Percentiles rank a stretch among this genome's conserved stretches.
phyloP scores from a whole-genome alignment of 2,113 vertebrate species.

The Coreoperca whiteheadi region DNA sequence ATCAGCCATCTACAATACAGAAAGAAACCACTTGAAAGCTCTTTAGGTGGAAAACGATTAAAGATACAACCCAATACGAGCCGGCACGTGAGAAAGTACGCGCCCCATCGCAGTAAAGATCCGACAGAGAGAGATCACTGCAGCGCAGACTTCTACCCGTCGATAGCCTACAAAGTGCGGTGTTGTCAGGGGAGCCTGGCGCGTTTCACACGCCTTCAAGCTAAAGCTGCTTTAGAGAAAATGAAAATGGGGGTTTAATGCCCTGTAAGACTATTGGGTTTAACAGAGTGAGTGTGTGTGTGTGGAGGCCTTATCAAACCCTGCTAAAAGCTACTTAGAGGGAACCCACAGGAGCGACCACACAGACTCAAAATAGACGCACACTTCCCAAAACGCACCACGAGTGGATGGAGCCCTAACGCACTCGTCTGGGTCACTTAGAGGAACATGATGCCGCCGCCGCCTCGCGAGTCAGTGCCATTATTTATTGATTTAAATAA shows the following conservation, averaged over 20 bases:
- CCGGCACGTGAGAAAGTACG: background rate
- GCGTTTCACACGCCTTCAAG: constrained; percentile 43
- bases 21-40: constrained; percentile 14
- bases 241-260: constrained; percentile 63
- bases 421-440: fast-evolving
- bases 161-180: constrained; percentile 38
- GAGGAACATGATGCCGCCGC: background rate
- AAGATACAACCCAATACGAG: background rate
- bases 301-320: constrained; percentile 39
- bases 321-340: constrained; percentile 56
- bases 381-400: background rate
- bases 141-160: constrained; percentile 1
- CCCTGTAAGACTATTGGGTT: constrained; percentile 46
- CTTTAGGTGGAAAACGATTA: constrained; percentile 6
- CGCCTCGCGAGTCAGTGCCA: background rate
- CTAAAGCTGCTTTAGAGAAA: constrained; percentile 51
- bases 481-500: background rate
- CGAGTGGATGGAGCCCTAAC: background rate
- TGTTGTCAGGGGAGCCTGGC: constrained; percentile 3
- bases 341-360: constrained; percentile 45
- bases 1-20: background rate
- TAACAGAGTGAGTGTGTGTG: constrained; percentile 25
- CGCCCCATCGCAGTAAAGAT: background rate
- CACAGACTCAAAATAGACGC: constrained; percentile 34
- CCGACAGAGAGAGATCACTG: constrained; percentile 1